Conservation (phyloP, 2,113 vertebrate genomes). For the Leptocoma aspasia region DNA sequence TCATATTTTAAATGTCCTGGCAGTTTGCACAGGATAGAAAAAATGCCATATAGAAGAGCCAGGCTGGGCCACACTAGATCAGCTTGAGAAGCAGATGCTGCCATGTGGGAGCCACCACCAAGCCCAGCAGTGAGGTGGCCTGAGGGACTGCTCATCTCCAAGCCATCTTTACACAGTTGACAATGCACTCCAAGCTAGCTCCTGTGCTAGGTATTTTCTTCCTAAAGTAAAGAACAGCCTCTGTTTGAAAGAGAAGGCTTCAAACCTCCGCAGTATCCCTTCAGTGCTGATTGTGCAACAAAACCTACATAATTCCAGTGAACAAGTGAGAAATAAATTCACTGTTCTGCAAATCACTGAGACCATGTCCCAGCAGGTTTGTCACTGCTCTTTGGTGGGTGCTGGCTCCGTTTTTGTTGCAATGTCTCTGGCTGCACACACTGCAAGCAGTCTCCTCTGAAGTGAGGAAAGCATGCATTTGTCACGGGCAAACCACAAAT, state of each 20-base stretch:
- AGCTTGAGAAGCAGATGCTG: not conserved
- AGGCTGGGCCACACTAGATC: not conserved
- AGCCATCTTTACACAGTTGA: not conserved
- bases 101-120: not conserved
- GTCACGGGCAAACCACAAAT: not conserved
- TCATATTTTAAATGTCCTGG: not conserved
- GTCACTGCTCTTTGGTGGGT: not conserved
- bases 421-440: not conserved
- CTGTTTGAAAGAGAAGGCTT: not conserved
- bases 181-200: not conserved
- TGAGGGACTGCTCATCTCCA: not conserved
- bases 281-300: not conserved
- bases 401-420: not conserved
- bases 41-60: not conserved
- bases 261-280: not conserved
- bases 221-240: not conserved
- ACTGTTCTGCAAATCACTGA: not conserved
- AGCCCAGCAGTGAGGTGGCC: not conserved
- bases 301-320: not conserved
- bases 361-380: fast-evolving
- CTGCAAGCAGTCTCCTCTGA: not conserved
- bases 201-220: not conserved
- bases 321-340: not conserved
- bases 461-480: not conserved
- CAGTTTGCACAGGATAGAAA: not conserved